These are phyloP conservation scores for Luperina testacea DNA, from an alignment of 2,888 invertebrate species.

Conservation along the genomic window DNA sequence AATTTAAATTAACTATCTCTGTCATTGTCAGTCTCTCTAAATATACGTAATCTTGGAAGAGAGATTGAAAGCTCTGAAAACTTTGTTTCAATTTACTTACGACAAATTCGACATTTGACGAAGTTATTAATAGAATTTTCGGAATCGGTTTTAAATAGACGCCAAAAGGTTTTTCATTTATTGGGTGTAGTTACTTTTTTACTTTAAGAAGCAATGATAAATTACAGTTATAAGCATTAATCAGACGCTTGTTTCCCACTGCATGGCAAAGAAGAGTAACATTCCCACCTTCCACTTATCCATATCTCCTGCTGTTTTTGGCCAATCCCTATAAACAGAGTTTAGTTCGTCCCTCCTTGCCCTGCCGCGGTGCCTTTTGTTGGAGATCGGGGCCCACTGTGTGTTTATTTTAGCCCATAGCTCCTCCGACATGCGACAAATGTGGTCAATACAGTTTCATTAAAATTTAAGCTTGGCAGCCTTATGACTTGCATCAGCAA, in stretches of 20 bases:
- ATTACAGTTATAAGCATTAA: neutral
- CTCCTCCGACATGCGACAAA: neutral
- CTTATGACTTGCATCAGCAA: neutral
- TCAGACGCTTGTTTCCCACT: neutral
- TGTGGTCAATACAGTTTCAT: neutral
- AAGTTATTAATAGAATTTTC: neutral
- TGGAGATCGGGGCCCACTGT: too few species aligned
- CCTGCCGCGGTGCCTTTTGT: neutral
- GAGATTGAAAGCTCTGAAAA: neutral
- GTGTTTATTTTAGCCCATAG: neutral
- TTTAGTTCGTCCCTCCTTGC: neutral
- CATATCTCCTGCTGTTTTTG: neutral
- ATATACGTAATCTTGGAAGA: neutral
- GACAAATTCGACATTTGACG: neutral
- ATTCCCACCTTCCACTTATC: neutral
- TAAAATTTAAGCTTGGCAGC: neutral
- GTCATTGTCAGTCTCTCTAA: too few species aligned
- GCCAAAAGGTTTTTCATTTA: too few species aligned
- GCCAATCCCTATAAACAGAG: neutral
- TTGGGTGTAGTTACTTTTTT: neutral
- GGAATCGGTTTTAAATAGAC: neutral
- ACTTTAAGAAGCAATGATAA: neutral
- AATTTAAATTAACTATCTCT: neutral
- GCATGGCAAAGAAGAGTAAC: neutral
- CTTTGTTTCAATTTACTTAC: neutral